Evolutionary conservation across 2,113 vertebrate species (phyloP).

Genomic region (Ceratotherium simum): DNA sequence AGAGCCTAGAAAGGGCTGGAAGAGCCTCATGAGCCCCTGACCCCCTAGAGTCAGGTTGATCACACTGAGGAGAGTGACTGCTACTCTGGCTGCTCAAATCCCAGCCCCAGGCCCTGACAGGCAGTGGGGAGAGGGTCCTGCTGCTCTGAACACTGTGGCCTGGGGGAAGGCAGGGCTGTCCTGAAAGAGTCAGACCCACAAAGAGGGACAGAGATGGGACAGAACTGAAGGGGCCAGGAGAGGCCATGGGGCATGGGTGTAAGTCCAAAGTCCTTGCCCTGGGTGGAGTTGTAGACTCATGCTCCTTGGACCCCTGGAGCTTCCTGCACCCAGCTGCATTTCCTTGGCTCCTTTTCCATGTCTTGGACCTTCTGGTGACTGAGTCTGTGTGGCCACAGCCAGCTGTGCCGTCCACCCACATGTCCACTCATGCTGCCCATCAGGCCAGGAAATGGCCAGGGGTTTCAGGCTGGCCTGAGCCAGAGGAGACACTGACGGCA

Average conservation of each 20-base stretch:
- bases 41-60: background rate
- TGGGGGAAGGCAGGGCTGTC: background rate
- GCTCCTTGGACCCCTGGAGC: background rate
- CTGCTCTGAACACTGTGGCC: background rate
- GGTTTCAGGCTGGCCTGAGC: background rate
- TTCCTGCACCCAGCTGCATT: background rate
- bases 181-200: background rate
- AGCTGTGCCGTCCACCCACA: background rate
- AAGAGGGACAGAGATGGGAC: background rate
- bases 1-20: background rate
- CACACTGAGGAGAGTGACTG: background rate
- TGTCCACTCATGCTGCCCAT: background rate
- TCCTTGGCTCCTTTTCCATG: background rate
- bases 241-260: rapidly evolving
- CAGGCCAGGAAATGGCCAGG: background rate
- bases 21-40: background rate
- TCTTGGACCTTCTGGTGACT: background rate
- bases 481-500: background rate
- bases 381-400: background rate
- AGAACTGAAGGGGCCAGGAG: background rate
- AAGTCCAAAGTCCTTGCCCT: background rate
- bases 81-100: background rate
- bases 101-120: background rate
- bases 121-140: background rate
- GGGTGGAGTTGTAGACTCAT: rapidly evolving